Percentiles rank a stretch among this genome's conserved stretches.
These are phyloP conservation scores for Drosophila villosipedis DNA, from an alignment of 2,888 invertebrate genomes.

Conservation along the genomic window DNA sequence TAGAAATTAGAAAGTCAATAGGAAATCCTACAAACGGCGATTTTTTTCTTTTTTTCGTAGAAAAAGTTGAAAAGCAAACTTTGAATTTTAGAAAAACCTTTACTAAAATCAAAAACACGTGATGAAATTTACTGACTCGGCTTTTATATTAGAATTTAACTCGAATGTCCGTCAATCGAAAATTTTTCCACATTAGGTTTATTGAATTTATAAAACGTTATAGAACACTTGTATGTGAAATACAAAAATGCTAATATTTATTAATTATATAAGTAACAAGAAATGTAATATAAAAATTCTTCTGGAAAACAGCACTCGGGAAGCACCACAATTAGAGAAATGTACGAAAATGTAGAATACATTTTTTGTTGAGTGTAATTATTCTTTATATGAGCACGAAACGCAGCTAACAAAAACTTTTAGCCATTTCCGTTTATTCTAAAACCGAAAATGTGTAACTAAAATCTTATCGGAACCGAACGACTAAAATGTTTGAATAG, in stretches of 20 bases:
- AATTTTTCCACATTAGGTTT: too few relatives aligned
- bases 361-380: neutral
- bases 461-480: constrained; percentile 24
- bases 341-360: neutral
- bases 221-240: too few relatives aligned
- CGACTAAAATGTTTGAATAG: constrained; percentile 1
- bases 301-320: too few relatives aligned
- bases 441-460: constrained; percentile 10
- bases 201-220: too few relatives aligned
- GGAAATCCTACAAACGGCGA: neutral
- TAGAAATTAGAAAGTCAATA: too few relatives aligned
- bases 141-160: too few relatives aligned
- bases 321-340: neutral
- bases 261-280: too few relatives aligned
- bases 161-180: too few relatives aligned
- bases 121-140: neutral
- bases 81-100: neutral
- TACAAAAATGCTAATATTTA: too few relatives aligned
- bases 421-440: constrained; percentile 13
- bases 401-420: neutral
- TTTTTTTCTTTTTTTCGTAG: neutral
- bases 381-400: constrained; percentile 6
- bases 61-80: neutral
- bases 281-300: too few relatives aligned
- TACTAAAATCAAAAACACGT: neutral